phyloP scores from a whole-genome alignment of 2,797 vertebrate species.

The Morelia viridis region DNA sequence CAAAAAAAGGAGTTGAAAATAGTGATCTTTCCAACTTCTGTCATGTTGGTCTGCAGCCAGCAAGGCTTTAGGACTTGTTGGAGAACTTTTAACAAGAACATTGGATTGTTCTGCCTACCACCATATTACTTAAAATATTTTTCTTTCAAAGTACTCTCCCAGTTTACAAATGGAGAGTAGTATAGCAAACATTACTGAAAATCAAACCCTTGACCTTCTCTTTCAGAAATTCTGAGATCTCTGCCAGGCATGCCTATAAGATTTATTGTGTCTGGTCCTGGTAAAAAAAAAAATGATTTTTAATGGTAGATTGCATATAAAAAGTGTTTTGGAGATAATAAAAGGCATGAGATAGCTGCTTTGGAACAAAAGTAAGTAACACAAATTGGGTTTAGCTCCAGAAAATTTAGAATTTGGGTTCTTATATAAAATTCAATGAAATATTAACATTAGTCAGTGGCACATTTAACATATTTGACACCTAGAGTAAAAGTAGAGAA shows the following conservation, averaged over 20 bases:
- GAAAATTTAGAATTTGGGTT: background rate
- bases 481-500: background rate
- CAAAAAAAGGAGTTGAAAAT: background rate
- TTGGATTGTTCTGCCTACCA: background rate
- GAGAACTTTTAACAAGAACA: background rate
- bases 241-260: background rate
- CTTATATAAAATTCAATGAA: background rate
- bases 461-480: background rate
- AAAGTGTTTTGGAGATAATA: background rate
- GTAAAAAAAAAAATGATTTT: background rate
- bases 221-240: background rate
- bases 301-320: background rate
- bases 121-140: background rate
- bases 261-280: background rate
- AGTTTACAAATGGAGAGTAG: background rate
- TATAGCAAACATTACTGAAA: background rate
- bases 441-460: background rate
- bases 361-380: background rate
- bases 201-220: background rate
- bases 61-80: background rate
- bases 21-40: background rate
- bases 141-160: background rate
- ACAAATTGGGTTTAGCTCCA: background rate
- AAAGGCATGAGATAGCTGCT: background rate
- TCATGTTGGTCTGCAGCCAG: background rate